Conservation (phyloP, 2,888 invertebrate genomes). For the Drosophila subsilvestris region DNA sequence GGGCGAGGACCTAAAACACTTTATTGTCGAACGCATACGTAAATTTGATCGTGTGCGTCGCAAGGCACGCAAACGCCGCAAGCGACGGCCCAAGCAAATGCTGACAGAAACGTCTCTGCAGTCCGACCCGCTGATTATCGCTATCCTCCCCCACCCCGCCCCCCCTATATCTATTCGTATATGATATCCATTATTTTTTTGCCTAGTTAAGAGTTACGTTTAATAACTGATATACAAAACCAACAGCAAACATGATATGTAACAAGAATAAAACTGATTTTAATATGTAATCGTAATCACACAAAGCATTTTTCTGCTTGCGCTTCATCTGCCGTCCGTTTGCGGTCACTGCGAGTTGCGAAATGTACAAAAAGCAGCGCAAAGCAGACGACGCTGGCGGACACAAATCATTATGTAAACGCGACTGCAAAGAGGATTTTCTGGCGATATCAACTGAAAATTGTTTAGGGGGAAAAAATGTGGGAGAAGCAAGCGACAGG, state of each 20-base stretch:
- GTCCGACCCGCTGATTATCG: neutral
- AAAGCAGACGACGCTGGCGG: constrained; percentile 41
- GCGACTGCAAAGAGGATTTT: constrained; percentile 73
- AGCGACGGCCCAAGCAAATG: constrained; percentile 41
- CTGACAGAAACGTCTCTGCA: neutral
- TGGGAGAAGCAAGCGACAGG: neutral
- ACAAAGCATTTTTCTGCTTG: neutral
- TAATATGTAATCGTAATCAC: constrained; percentile 6
- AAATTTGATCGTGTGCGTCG: constrained; percentile 76
- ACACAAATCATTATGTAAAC: constrained; percentile 74
- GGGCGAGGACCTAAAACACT: constrained; percentile 73
- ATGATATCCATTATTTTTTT: constrained; percentile 23
- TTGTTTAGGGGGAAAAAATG: constrained; percentile 54
- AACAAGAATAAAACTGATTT: constrained; percentile 30
- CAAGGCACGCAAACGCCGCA: constrained; percentile 74
- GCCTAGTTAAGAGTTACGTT: constrained; percentile 40
- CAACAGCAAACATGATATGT: constrained; percentile 38
- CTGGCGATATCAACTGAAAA: constrained; percentile 76
- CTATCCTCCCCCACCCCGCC: neutral
- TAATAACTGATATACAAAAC: constrained; percentile 29
- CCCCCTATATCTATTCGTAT: constrained; percentile 10
- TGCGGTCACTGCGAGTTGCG: neutral
- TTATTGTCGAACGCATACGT: constrained; percentile 71
- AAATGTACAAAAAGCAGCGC: constrained; percentile 21
- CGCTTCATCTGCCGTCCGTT: neutral